Evolutionary conservation across 2,888 invertebrate species (phyloP).

Genomic region (Apantesis nais): DNA sequence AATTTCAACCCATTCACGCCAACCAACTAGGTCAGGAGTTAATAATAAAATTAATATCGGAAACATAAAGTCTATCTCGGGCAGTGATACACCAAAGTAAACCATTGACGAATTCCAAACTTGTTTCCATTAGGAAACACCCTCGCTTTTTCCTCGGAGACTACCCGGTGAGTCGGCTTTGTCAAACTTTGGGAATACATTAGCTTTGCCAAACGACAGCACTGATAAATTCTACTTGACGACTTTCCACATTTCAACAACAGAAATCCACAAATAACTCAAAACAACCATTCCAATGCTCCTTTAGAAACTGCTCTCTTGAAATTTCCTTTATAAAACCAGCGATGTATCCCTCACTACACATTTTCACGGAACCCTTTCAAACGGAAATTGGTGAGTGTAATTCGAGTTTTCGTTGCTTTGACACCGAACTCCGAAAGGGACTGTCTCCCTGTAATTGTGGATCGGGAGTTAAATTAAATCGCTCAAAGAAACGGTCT

Average conservation of each 20-base stretch:
- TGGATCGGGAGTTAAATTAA: constrained; percentile 70
- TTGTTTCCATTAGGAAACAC: constrained; percentile 52
- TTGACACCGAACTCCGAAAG: constrained; percentile 72
- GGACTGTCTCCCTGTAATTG: constrained; percentile 68
- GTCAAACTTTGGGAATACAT: constrained; percentile 79
- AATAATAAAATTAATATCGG: constrained; percentile 33
- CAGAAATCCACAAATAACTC: constrained; percentile 21
- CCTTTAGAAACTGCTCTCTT: constrained; percentile 13
- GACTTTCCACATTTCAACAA: constrained; percentile 31
- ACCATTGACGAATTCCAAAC: constrained; percentile 66
- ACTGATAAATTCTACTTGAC: constrained; percentile 76
- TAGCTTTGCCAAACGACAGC: constrained; percentile 71
- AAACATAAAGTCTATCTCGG: constrained; percentile 29
- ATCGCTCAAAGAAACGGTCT: constrained; percentile 61
- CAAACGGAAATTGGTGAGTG: constrained; percentile 47
- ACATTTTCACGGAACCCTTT: constrained; percentile 41
- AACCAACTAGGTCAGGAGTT: constrained; percentile 26
- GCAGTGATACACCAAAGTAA: constrained; percentile 50
- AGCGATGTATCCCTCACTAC: constrained; percentile 42
- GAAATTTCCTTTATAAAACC: constrained; percentile 23
- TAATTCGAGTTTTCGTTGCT: constrained; percentile 56
- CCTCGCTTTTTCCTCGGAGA: constrained; percentile 68
- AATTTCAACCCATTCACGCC: constrained; percentile 2
- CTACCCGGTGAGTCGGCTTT: constrained; percentile 69
- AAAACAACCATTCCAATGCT: constrained; percentile 41